Evolutionary conservation across 2,113 vertebrate species (phyloP).

Genomic region (Calidris pygmaea): DNA sequence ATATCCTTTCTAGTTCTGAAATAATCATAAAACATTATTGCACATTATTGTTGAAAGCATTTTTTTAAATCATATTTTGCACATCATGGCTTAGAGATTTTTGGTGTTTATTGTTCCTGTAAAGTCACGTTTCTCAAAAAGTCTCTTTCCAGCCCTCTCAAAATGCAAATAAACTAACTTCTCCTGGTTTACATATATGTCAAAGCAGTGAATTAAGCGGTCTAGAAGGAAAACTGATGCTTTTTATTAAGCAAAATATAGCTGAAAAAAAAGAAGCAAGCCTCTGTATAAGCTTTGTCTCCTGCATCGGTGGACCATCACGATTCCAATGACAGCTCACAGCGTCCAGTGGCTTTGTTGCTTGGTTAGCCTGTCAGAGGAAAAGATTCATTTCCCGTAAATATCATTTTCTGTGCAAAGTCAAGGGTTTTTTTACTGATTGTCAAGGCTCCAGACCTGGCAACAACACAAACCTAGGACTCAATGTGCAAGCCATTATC

Average conservation of each 20-base stretch:
- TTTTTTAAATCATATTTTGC: rapidly evolving
- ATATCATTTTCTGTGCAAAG: neutral
- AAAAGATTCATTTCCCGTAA: neutral
- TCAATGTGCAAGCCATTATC: neutral
- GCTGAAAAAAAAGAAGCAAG: neutral
- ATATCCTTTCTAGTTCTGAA: neutral
- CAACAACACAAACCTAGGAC: neutral
- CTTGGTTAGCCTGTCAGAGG: neutral
- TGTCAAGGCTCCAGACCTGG: neutral
- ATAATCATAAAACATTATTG: neutral
- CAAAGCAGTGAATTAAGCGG: neutral
- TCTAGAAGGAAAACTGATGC: neutral
- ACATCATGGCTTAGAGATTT: neutral
- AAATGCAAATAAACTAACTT: neutral
- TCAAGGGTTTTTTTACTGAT: neutral
- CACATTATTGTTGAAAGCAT: neutral
- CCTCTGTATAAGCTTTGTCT: neutral
- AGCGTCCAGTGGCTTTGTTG: neutral
- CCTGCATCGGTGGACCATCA: neutral
- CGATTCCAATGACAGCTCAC: neutral
- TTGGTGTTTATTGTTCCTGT: neutral
- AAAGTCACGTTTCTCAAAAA: neutral
- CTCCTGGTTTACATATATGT: neutral
- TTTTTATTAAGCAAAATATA: neutral
- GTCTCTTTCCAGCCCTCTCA: neutral